Conservation (phyloP, 2,888 invertebrate species). For the Erynnis tages region DNA sequence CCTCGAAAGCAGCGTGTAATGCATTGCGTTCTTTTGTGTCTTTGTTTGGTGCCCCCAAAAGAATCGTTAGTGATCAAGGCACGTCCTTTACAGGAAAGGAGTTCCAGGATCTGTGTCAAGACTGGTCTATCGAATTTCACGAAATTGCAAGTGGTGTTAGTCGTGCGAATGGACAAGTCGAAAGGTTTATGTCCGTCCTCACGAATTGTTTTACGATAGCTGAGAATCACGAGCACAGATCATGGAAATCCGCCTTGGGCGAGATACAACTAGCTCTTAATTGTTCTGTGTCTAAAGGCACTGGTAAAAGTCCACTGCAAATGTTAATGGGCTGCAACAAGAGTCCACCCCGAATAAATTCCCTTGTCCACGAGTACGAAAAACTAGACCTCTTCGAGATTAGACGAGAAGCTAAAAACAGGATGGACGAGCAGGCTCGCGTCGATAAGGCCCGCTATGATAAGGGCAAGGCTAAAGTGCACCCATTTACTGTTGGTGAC, state of each 20-base stretch:
- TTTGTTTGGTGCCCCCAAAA: constrained; percentile 29
- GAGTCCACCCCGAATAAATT: background rate
- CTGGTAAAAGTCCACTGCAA: background rate
- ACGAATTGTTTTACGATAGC: constrained; percentile 32
- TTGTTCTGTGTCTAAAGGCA: constrained; percentile 17
- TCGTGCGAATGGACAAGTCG: constrained; percentile 35
- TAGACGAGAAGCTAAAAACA: background rate
- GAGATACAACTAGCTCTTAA: constrained; percentile 35
- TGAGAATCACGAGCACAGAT: constrained; percentile 27
- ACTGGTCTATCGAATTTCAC: constrained; percentile 27
- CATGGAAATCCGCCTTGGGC: constrained; percentile 33
- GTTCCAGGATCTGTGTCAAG: constrained; percentile 28
- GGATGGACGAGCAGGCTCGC: background rate
- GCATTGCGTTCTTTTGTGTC: constrained; percentile 5
- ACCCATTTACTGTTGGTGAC: background rate
- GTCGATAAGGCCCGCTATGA: background rate
- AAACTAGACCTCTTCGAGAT: background rate
- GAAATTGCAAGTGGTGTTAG: constrained; percentile 30
- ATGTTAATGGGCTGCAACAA: constrained; percentile 3
- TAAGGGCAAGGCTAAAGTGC: background rate
- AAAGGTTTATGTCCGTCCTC: constrained; percentile 30
- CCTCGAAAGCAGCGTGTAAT: background rate
- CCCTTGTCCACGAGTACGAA: background rate
- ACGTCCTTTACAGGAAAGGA: no score
- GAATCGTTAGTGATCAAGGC: constrained; percentile 30